phyloP scores from a whole-genome alignment of 2,888 invertebrate genomes.

The Poecilobothrus nobilitatus region DNA sequence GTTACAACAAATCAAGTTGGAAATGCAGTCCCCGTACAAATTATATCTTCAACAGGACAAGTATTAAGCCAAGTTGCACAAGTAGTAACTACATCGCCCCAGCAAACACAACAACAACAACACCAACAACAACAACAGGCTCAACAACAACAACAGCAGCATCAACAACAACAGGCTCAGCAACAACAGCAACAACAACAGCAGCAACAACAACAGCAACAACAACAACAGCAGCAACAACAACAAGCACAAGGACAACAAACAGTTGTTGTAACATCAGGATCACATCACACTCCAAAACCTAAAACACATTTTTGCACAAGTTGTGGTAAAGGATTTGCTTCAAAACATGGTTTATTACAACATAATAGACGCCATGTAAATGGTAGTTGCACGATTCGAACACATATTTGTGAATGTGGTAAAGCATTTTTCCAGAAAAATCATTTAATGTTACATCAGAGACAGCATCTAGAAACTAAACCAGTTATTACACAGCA shows the following conservation, averaged over 20 bases:
- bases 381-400: slow-evolving; percentile 68
- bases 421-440: slow-evolving; percentile 81
- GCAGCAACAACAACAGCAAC: slow-evolving; percentile 32
- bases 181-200: slow-evolving; percentile 43
- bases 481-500: slow-evolving; percentile 42
- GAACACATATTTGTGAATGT: slow-evolving; percentile 73
- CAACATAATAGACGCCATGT: slow-evolving; percentile 73
- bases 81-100: slow-evolving; percentile 37
- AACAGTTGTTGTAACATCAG: slow-evolving; percentile 18
- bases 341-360: slow-evolving; percentile 71
- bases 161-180: slow-evolving; percentile 35
- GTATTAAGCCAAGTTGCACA: slow-evolving; percentile 43
- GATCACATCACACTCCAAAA: slow-evolving; percentile 36
- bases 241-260: slow-evolving; percentile 20
- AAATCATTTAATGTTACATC: slow-evolving; percentile 72
- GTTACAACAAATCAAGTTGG: slow-evolving; percentile 42
- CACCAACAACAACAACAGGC: slow-evolving; percentile 41
- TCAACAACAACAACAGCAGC: slow-evolving; percentile 28
- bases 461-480: slow-evolving; percentile 59
- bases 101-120: slow-evolving; percentile 29
- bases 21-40: slow-evolving; percentile 44
- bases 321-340: slow-evolving; percentile 73
- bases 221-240: slow-evolving; percentile 36
- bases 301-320: slow-evolving; percentile 71
- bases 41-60: slow-evolving; percentile 45